phyloP scores from a whole-genome alignment of 2,797 vertebrate genomes.

The Garrulus glandarius region DNA sequence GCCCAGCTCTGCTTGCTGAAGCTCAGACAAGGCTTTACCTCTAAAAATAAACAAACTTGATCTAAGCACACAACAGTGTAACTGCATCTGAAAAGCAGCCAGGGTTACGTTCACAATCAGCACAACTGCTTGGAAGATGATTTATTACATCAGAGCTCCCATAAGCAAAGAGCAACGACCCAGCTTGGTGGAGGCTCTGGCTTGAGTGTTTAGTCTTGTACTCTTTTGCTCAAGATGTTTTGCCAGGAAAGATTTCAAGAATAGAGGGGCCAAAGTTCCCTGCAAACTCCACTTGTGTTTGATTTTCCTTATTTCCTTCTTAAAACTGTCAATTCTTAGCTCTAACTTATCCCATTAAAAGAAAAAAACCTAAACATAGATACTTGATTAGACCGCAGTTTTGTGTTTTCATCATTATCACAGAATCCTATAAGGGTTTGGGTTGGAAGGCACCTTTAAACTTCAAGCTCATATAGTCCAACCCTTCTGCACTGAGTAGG shows the following conservation, averaged over 20 bases:
- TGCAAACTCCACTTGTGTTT: neutral
- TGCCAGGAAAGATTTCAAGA: neutral
- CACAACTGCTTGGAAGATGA: neutral
- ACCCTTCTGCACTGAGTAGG: neutral
- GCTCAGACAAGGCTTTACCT: constrained; percentile 23
- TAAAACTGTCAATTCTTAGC: neutral
- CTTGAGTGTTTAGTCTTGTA: constrained; percentile 14
- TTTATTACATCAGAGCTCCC: constrained; percentile 23
- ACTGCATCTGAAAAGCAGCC: constrained; percentile 33
- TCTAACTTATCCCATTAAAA: neutral
- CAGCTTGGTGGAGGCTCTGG: constrained; percentile 45
- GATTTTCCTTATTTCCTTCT: neutral
- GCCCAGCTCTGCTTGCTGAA: constrained; percentile 5
- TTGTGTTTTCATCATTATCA: neutral
- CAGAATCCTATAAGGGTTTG: neutral
- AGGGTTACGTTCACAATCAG: neutral
- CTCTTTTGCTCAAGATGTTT: neutral
- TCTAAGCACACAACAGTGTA: constrained; percentile 24
- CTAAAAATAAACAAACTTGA: constrained; percentile 45
- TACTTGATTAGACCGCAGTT: neutral
- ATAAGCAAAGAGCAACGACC: constrained; percentile 29
- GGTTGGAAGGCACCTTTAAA: neutral
- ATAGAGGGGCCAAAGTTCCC: neutral
- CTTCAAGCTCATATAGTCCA: neutral
- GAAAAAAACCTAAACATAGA: neutral